These are phyloP conservation scores for Asobara japonica DNA, from an alignment of 1,140 invertebrate genomes.

Conservation along the genomic window DNA sequence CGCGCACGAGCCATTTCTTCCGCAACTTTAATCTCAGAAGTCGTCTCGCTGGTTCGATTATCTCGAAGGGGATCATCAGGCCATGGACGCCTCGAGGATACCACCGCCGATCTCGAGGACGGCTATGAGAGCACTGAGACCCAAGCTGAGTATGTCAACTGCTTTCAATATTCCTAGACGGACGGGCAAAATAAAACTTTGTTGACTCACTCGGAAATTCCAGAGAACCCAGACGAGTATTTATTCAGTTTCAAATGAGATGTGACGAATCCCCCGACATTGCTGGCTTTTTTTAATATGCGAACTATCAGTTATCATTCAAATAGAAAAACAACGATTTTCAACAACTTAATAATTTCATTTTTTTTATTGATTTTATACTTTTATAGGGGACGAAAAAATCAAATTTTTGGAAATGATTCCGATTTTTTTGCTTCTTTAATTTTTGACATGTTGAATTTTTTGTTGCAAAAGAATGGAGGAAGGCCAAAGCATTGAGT, in stretches of 20 bases:
- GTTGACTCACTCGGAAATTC: not conserved
- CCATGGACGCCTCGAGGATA: slow-evolving; percentile 52
- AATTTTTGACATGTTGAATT: not conserved
- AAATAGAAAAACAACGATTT: too few relatives aligned
- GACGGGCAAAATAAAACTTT: not conserved
- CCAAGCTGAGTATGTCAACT: slow-evolving; percentile 52
- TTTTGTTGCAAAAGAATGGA: slow-evolving; percentile 40
- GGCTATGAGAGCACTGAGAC: slow-evolving; percentile 57
- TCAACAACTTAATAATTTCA: too few relatives aligned
- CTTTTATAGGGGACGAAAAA: too few relatives aligned
- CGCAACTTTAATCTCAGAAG: slow-evolving; percentile 74
- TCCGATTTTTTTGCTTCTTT: not conserved
- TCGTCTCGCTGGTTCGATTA: slow-evolving; percentile 72
- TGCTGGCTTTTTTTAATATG: too few relatives aligned
- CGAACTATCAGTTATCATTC: too few relatives aligned
- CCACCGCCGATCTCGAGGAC: slow-evolving; percentile 51
- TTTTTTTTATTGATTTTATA: too few relatives aligned
- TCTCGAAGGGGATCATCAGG: slow-evolving; percentile 46
- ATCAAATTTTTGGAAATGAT: too few relatives aligned
- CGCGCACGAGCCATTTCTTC: slow-evolving; percentile 66
- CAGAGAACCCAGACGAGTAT: not conserved
- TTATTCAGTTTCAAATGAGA: not conserved
- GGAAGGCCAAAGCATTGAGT: slow-evolving; percentile 49
- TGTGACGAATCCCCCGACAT: too few relatives aligned
- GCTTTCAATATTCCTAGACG: slow-evolving; percentile 4